Conservation (phyloP, 2,113 vertebrate species). For the Platycercus adscitus region DNA sequence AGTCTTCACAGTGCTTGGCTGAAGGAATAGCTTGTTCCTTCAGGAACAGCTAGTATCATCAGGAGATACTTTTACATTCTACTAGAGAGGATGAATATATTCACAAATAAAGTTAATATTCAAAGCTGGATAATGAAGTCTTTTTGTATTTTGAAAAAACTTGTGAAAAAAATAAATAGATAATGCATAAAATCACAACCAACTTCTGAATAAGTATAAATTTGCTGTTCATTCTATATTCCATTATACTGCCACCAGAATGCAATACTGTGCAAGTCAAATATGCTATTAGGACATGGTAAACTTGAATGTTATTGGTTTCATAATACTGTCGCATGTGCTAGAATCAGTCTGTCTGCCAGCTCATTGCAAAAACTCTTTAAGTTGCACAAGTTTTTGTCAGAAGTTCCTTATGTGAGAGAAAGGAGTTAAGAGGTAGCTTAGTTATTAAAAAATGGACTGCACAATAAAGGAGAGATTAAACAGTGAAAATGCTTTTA, state of each 20-base stretch:
- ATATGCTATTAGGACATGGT: background rate
- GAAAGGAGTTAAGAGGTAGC: background rate
- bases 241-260: background rate
- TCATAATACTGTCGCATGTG: background rate
- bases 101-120: background rate
- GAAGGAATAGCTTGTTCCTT: background rate
- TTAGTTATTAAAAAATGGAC: background rate
- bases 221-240: background rate
- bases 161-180: background rate
- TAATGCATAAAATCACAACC: background rate
- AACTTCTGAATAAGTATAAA: background rate
- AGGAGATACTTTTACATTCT: background rate
- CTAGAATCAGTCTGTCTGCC: background rate
- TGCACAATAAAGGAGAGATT: background rate
- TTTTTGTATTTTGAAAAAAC: background rate
- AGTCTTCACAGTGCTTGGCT: background rate
- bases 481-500: background rate
- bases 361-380: background rate
- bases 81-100: background rate
- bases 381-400: background rate
- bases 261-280: fast-evolving
- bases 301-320: background rate
- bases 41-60: background rate
- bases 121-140: background rate
- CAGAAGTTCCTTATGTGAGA: background rate